Evolutionary conservation across 2,797 vertebrate species (phyloP), one percentile per base, ranked within the genome.

Genomic region (Crax fasciolata): DNA sequence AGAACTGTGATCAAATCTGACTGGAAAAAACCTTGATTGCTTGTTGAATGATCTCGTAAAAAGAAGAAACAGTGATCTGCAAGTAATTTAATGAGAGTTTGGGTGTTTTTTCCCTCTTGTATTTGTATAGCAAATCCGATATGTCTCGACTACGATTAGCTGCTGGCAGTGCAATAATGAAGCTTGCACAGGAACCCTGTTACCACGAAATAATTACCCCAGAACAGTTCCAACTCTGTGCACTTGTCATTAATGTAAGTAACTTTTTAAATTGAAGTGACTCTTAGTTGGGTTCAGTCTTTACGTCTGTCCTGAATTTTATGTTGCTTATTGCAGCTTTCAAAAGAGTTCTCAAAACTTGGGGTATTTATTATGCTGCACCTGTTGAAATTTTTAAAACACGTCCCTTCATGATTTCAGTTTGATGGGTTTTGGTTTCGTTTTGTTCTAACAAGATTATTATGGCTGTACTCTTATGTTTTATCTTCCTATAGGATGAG

Each of bases 141-240:
- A 99, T 99, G 99, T 99, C 99, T 96, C 99, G 99, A 76, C 98
- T 99, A 97, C 98, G 99, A 97, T 98, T 99, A 98, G 98, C 99
- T 81, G 99, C 99, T 92, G 99, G 99, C 80, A 98, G 99, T 97
- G 99, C 99, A 98, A 99, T 99, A 95, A 99, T 99, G 99, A 99
- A 99, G 98, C 98, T 99, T 98, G 99, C 99, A 83, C 99, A 99
- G 97, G 99, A 99, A 96, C 99, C 99, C 77, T 99, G 99, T 98
- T 99, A 99, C 98, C 99, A 99, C 97, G 99, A 99, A 98, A 99
- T 99, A 98, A 99, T 99, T 98, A 99, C 99, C 75, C 99, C 99
- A 75, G 99, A 99, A 97, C 99, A 99, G 97, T 99, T 99, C 97
- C 99, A 99, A 97, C 99, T 99, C 91, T 99, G 99, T 96, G 99